These are phyloP conservation scores for Gymnothorax javanicus DNA, from an alignment of 2,797 vertebrate species.

Conservation along the genomic window DNA sequence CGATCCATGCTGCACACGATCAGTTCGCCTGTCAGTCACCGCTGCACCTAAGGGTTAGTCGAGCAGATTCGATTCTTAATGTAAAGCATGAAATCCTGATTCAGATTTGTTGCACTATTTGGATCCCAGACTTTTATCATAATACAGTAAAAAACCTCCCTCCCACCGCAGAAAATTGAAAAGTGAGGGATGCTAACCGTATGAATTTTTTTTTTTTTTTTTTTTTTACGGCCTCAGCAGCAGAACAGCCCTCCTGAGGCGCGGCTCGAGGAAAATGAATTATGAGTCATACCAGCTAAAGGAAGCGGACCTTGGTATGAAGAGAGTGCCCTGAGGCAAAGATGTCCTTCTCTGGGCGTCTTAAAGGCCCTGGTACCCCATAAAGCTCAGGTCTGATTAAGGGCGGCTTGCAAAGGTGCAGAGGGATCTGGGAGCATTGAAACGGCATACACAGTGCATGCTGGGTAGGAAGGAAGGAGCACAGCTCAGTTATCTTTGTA, in stretches of 20 bases:
- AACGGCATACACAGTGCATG: not conserved
- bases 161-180: not conserved
- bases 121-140: not conserved
- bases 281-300: not conserved
- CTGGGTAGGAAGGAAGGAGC: not conserved
- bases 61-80: too few relatives aligned
- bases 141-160: too few relatives aligned
- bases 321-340: not conserved
- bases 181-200: not conserved
- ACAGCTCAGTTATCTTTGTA: not conserved
- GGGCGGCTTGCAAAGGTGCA: not conserved
- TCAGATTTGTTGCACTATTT: too few relatives aligned
- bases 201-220: too few relatives aligned
- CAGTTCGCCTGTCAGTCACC: too few relatives aligned
- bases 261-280: not conserved
- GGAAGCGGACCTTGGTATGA: not conserved
- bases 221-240: not conserved
- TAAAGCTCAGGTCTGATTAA: not conserved
- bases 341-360: not conserved
- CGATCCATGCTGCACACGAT: too few relatives aligned
- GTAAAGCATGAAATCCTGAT: too few relatives aligned
- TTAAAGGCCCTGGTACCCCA: not conserved
- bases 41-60: too few relatives aligned
- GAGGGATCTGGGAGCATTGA: not conserved
- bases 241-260: not conserved